Conservation (phyloP, 2,113 vertebrate species). For the Paratilapia polleni region DNA sequence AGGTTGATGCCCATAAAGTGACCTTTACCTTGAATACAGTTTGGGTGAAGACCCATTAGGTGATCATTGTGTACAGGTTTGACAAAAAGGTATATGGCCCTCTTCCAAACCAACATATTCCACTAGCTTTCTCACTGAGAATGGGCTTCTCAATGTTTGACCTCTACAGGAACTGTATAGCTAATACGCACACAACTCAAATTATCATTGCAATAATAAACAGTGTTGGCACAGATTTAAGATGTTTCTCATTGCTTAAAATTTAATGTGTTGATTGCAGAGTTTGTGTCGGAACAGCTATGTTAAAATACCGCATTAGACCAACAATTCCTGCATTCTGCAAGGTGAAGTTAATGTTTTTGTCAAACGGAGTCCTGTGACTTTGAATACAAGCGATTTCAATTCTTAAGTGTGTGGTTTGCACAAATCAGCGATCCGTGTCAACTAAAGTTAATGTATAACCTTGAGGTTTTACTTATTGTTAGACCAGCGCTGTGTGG, state of each 20-base stretch:
- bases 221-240: neutral
- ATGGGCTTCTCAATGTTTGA: too few relatives aligned
- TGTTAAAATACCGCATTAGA: neutral
- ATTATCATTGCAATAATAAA: too few relatives aligned
- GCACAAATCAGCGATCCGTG: neutral
- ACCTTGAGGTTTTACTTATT: neutral
- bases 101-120: too few relatives aligned
- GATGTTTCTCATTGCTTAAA: neutral
- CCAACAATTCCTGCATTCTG: neutral
- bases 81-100: too few relatives aligned
- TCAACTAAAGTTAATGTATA: neutral
- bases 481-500: neutral
- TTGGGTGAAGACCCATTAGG: too few relatives aligned
- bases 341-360: neutral
- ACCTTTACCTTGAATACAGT: too few relatives aligned
- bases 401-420: too few relatives aligned
- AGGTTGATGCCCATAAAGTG: too few relatives aligned
- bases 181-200: too few relatives aligned
- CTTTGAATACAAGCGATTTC: neutral
- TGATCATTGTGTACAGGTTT: too few relatives aligned
- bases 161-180: too few relatives aligned
- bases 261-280: neutral
- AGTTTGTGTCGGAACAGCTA: neutral
- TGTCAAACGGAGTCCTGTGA: neutral
- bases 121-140: too few relatives aligned